These are phyloP conservation scores for Bhutanitis thaidina DNA, from an alignment of 2,888 invertebrate species.

Conservation along the genomic window DNA sequence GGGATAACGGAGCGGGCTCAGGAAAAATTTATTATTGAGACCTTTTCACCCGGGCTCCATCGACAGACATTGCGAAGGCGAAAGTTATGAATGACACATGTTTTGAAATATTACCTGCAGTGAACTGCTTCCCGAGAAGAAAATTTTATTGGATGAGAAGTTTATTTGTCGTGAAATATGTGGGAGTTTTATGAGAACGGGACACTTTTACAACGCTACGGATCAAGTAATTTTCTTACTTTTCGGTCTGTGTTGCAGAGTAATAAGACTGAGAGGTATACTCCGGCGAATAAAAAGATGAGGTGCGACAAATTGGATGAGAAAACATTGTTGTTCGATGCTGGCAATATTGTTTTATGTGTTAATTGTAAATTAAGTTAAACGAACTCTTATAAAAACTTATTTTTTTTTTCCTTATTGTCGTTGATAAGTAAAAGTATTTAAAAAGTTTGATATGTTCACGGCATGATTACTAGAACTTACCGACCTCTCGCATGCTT, in stretches of 20 bases:
- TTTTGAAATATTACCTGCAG: constrained; percentile 80
- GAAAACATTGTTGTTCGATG: constrained; percentile 55
- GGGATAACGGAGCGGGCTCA: constrained; percentile 75
- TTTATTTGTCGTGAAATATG: constrained; percentile 79
- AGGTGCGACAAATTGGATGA: constrained; percentile 73
- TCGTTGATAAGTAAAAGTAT: no score
- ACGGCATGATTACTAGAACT: no score
- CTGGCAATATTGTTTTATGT: background rate
- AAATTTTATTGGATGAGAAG: constrained; percentile 75
- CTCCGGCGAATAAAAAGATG: constrained; percentile 61
- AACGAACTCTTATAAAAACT: no score
- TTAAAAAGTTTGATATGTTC: no score
- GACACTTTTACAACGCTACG: constrained; percentile 71
- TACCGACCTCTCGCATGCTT: no score
- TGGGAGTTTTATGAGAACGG: constrained; percentile 73
- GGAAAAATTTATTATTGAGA: constrained; percentile 79
- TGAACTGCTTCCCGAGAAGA: constrained; percentile 68
- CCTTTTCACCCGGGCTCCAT: constrained; percentile 76
- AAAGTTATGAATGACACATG: constrained; percentile 81
- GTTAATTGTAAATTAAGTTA: no score
- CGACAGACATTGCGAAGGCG: constrained; percentile 79
- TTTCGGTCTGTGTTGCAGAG: constrained; percentile 40
- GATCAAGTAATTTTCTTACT: constrained; percentile 70
- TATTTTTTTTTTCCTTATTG: no score
- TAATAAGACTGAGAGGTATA: constrained; percentile 64